Evolutionary conservation across 2,797 vertebrate genomes (phyloP), one percentile per base, ranked within the genome.

Genomic region (Micromesistius poutassou): DNA sequence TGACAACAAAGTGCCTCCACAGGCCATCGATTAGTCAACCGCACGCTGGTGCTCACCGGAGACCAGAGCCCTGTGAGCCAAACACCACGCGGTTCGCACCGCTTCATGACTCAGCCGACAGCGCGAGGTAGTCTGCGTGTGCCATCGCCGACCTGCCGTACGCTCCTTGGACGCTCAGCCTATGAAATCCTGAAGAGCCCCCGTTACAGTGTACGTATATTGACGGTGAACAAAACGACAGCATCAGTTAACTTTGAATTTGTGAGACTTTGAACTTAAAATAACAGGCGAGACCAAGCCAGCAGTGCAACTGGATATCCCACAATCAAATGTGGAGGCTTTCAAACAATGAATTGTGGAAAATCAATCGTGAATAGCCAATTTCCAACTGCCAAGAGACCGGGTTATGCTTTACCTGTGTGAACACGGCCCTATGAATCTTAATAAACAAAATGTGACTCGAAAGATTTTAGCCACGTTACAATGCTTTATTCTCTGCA

Each of bases 401-500:
- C 38, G 85, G 86, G 87, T 85, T 77, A 74, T 82, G 82, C 74
- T 75, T 74, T 40, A 77, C 14, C 40, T 55, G n/a, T 68, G n/a
- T 50, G 14, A 73, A 71, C 16, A 25, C 5, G 2, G 31, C 68
- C 75, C 7, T 74, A 77, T 30, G 40, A 73, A 87, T 79, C n/a
- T 70, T 78, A 78, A 84, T 79, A 87, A 87, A 87, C 83, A 73
- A 86, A 86, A 62, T 62, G 55, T 62, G 4, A 62, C 55, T 9
- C n/a, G n/a, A n/a, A n/a, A n/a, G n/a, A n/a, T n/a, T n/a, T n/a
- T n/a, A n/a, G n/a, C n/a, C n/a, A n/a, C n/a, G n/a, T n/a, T n/a
- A n/a, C n/a, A n/a, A n/a, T n/a, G n/a, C n/a, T 74, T 10, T 0
- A 78, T 79, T 84, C 75, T 76, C n/a, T 13, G 62, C 55, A n/a